Percentiles rank a stretch among this genome's conserved stretches.
Conservation (phyloP, 2,113 vertebrate species). For the Bombycilla garrulus region DNA sequence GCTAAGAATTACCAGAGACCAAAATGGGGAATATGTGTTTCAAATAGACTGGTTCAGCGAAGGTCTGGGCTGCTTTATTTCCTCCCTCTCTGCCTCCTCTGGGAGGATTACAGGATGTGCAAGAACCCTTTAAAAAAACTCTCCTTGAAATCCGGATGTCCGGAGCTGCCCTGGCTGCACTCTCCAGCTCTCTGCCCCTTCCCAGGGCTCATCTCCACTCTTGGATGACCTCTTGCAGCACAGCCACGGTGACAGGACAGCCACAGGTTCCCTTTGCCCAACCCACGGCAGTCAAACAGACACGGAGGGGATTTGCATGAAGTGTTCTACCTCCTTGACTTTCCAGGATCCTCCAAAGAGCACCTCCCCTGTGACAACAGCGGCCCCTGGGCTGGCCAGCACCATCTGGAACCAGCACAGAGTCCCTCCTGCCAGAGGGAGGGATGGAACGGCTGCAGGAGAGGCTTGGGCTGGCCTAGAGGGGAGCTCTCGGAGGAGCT, state of each 20-base stretch:
- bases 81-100: neutral
- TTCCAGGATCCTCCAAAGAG: neutral
- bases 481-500: neutral
- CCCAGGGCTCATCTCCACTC: neutral
- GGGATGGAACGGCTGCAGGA: neutral
- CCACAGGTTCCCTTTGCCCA: neutral
- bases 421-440: neutral
- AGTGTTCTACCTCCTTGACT: neutral
- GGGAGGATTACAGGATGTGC: neutral
- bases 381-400: neutral
- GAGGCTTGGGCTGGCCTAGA: neutral
- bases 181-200: neutral
- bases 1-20: neutral
- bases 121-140: neutral
- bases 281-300: neutral
- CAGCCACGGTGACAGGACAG: neutral
- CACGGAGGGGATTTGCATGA: constrained; percentile 50
- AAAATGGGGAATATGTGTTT: neutral
- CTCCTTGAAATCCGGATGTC: neutral
- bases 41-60: neutral
- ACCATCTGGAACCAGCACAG: neutral
- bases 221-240: neutral
- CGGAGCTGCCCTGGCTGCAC: neutral
- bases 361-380: neutral
- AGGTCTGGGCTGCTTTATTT: neutral